Base-by-base conservation (phyloP, 2,888 invertebrate species). In the Habrosyne pyritoides region DNA sequence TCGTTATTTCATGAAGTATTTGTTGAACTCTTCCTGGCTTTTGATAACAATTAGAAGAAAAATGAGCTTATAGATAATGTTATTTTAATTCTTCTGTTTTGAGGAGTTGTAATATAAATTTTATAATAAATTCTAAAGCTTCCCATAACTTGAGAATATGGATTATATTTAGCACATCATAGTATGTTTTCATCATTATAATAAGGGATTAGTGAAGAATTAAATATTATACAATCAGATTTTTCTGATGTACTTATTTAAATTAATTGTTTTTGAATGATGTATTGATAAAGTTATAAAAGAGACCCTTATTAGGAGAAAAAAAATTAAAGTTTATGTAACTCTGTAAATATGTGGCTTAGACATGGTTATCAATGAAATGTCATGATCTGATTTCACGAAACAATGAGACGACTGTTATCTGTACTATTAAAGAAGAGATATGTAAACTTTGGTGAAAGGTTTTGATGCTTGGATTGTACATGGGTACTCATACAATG, bases 151-250 rank as follows among this genome's bases (percentile, higher is more conserved):
- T 54, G 64, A n/a, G 63, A 64, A 54, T 71, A 69, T 67, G 63
- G 67, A 64, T 68, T 75, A 66, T 75, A 66, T 63, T 67, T 74
- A 65, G 68, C 69, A 76, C 75, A 76, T 76, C 59, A 63, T 75
- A 72, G 66, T 73, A 69, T 74, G 67, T 69, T 69, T 72, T 74
- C 61, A 69, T 67, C 52, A 69, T 74, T 63, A 69, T 67, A 60
- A 56, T 63, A 68, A 69, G 67, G 54, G 64, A 66, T 71, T 71
- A 69, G 67, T 64, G 62, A 60, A 57, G 59, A 54, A 52, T 55
- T 53, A 33, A 30, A 54, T 56, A 51, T 55, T 61, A 59, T 48
- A 57, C 7, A 53, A 64, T 65, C 65, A 67, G 67, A 63, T 67
- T 61, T 48, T 62, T 69, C 62, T 65, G 56, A 66, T 63, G 51